These are phyloP conservation scores for Pterobdella sp. DNA, from an alignment of 2,888 invertebrate species.

Conservation along the genomic window DNA sequence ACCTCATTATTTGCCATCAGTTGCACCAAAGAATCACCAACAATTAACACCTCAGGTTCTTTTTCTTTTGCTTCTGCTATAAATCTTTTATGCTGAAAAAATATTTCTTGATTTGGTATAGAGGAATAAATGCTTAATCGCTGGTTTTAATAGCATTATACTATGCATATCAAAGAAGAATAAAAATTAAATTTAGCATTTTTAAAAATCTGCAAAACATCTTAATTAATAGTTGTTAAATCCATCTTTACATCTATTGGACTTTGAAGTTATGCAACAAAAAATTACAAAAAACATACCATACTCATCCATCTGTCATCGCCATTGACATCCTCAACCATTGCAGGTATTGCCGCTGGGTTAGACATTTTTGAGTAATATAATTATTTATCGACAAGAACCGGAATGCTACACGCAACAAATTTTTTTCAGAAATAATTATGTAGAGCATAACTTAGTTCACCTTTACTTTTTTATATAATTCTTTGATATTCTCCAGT, in stretches of 20 bases:
- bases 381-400: background rate
- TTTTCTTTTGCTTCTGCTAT: slow-evolving; percentile 74
- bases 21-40: slow-evolving; percentile 80
- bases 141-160: no score
- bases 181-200: no score
- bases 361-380: slow-evolving; percentile 49
- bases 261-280: no score
- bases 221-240: no score
- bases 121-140: no score
- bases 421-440: background rate
- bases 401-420: slow-evolving; percentile 10
- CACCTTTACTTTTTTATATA: no score
- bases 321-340: slow-evolving; percentile 69
- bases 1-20: slow-evolving; percentile 70
- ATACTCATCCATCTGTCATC: slow-evolving; percentile 79
- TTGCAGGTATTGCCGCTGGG: slow-evolving; percentile 63
- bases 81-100: slow-evolving; percentile 70
- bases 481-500: slow-evolving; percentile 71
- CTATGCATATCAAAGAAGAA: no score
- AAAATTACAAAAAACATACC: slow-evolving; percentile 52
- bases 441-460: background rate
- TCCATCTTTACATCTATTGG: no score
- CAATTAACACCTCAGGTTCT: slow-evolving; percentile 83
- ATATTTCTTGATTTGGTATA: no score
- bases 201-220: no score